Evolutionary conservation across 2,888 invertebrate genomes (phyloP).

Genomic region (Latrodectus hesperus): DNA sequence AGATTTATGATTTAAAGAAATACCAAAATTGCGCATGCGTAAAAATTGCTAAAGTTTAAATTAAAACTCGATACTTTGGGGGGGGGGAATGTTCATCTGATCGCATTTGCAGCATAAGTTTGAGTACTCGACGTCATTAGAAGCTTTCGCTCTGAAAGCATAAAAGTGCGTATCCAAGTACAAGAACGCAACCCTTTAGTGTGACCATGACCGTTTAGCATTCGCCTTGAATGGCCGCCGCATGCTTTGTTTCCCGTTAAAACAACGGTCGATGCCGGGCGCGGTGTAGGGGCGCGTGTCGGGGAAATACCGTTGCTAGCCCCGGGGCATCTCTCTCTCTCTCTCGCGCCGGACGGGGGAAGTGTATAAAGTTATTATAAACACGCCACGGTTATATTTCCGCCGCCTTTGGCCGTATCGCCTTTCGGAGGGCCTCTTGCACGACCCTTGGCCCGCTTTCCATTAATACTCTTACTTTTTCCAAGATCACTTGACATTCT

Average conservation of each 20-base stretch:
- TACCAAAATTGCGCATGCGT: no score
- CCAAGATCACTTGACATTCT: conserved; percentile 18
- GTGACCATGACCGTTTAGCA: conserved; percentile 55
- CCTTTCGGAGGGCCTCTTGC: conserved; percentile 40
- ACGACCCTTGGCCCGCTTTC: conserved; percentile 60
- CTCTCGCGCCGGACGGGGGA: conserved; percentile 1
- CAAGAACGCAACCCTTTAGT: conserved; percentile 9
- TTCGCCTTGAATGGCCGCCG: conserved; percentile 46
- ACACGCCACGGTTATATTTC: conserved; percentile 47
- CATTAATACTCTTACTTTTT: conserved; percentile 68
- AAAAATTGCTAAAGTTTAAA: no score
- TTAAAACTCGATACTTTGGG: no score
- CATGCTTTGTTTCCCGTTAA: conserved; percentile 23
- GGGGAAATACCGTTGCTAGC: conserved; percentile 60
- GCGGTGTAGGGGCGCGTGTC: conserved; percentile 46
- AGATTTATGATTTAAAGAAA: no score
- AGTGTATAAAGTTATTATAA: conserved; percentile 6
- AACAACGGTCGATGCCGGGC: conserved; percentile 40
- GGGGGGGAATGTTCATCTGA: no score
- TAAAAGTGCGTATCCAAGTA: not conserved
- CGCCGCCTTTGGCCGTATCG: conserved; percentile 44
- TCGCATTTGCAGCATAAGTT: no score
- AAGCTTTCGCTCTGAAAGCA: not conserved
- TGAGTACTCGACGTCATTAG: no score
- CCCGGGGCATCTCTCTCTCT: conserved; percentile 36